Evolutionary conservation across 2,888 invertebrate species (phyloP).

Genomic region (Lampropteryx suffumata): DNA sequence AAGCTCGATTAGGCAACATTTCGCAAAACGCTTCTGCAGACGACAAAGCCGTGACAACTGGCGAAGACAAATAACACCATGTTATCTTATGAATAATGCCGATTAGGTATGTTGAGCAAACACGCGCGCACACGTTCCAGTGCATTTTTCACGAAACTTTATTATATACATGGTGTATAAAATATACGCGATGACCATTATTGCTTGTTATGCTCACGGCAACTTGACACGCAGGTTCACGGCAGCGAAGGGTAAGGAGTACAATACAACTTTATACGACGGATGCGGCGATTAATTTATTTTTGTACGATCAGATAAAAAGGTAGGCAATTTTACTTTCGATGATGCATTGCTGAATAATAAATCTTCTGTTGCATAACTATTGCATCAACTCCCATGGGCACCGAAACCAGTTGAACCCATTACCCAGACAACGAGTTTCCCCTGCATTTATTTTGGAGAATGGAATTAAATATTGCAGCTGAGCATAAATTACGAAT

Average conservation of each 20-base stretch:
- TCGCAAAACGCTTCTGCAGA: conserved; percentile 73
- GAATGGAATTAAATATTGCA: conserved; percentile 15
- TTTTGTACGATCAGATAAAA: conserved; percentile 32
- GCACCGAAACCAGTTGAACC: conserved; percentile 24
- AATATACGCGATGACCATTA: conserved; percentile 27
- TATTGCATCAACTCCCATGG: conserved; percentile 32
- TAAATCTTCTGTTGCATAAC: conserved; percentile 34
- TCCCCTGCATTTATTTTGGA: conserved; percentile 17
- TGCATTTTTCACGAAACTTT: conserved; percentile 75
- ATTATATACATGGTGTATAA: conserved; percentile 63
- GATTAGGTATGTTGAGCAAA: conserved; percentile 73
- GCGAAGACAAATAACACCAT: conserved; percentile 74
- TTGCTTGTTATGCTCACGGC: conserved; percentile 13
- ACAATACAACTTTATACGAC: conserved; percentile 26
- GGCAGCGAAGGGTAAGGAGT: conserved; percentile 27
- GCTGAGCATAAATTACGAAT: neutral
- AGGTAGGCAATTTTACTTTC: conserved; percentile 31
- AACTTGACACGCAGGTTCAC: conserved; percentile 20
- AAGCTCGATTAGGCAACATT: conserved; percentile 69
- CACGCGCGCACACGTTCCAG: conserved; percentile 65
- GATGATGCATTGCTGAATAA: conserved; percentile 29
- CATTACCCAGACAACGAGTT: conserved; percentile 21
- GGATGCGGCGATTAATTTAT: conserved; percentile 32
- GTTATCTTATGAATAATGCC: conserved; percentile 83
- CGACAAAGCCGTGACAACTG: conserved; percentile 74